A percentile compares a stretch with the other conserved stretches of the same genome.
Evolutionary conservation across 2,888 invertebrate genomes (phyloP).

Genomic region (Acronicta aceris): DNA sequence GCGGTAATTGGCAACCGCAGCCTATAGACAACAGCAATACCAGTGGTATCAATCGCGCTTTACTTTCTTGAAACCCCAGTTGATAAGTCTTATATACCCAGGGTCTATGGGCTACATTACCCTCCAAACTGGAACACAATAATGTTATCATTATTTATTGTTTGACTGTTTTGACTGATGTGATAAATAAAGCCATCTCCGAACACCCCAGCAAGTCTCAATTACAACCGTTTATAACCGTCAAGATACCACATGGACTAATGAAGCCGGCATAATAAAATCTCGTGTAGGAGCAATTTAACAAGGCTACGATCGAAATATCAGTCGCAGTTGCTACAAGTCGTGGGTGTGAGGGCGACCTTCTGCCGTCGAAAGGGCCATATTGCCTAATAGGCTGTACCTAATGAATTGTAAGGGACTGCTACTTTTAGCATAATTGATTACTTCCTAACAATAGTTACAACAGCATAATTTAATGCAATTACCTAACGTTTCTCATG

Average conservation of each 20-base stretch:
- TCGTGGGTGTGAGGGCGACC: constrained; percentile 61
- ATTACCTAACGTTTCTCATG: not conserved
- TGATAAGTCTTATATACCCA: no score
- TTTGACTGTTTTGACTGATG: no score
- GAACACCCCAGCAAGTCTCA: constrained; percentile 7
- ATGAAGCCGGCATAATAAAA: constrained; percentile 38
- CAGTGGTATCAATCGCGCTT: no score
- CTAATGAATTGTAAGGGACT: constrained; percentile 22
- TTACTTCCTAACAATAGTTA: constrained; percentile 24
- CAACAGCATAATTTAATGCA: constrained; percentile 1
- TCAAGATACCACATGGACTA: constrained; percentile 38
- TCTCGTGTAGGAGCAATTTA: constrained; percentile 53
- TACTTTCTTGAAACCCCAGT: no score
- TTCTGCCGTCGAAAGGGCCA: constrained; percentile 55
- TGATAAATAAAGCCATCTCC: no score
- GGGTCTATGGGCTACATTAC: no score
- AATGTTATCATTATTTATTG: no score
- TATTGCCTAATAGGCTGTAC: constrained; percentile 36
- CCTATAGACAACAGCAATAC: no score
- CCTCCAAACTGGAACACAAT: no score
- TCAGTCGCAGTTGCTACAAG: constrained; percentile 46
- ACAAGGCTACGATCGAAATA: constrained; percentile 47
- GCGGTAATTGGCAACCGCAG: no score
- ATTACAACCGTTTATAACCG: constrained; percentile 43
- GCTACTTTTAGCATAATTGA: constrained; percentile 20